Evolutionary conservation across 2,888 invertebrate species (phyloP).

Genomic region (Hirudinaria manillensis): DNA sequence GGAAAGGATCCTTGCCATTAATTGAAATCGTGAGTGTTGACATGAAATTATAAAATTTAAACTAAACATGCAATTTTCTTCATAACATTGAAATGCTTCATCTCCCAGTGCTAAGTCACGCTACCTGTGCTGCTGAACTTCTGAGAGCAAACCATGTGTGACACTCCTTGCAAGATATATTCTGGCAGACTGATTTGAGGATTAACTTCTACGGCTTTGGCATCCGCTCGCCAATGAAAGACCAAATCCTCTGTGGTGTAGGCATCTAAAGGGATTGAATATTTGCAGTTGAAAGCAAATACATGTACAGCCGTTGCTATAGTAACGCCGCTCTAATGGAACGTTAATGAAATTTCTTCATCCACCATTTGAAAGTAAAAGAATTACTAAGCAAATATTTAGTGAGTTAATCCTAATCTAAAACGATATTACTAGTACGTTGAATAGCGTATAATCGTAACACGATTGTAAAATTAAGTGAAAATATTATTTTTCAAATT

Average conservation of each 20-base stretch:
- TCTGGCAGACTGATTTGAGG: constrained; percentile 35
- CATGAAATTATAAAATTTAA: not conserved
- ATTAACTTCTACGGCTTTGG: constrained; percentile 34
- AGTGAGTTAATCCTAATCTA: too few species aligned
- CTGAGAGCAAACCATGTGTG: constrained; percentile 33
- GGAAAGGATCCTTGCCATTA: constrained; percentile 29
- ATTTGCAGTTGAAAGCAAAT: not conserved
- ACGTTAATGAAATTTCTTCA: too few species aligned
- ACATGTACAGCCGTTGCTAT: not conserved
- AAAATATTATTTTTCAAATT: too few species aligned
- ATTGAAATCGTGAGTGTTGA: not conserved
- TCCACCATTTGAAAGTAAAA: too few species aligned
- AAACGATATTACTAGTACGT: too few species aligned
- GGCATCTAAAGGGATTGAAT: constrained; percentile 32
- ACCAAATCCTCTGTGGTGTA: constrained; percentile 38
- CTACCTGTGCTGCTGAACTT: constrained; percentile 33
- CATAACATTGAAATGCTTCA: too few species aligned
- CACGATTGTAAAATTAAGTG: too few species aligned
- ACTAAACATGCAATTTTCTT: not conserved
- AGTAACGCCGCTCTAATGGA: not conserved
- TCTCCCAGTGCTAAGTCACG: too few species aligned
- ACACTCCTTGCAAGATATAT: constrained; percentile 31
- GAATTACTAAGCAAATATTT: too few species aligned
- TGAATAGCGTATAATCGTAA: too few species aligned
- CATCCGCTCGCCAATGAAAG: constrained; percentile 33